Evolutionary conservation across 2,888 invertebrate genomes (phyloP), one percentile per base, ranked within the genome.

Genomic region (Pimpla rufipes): DNA sequence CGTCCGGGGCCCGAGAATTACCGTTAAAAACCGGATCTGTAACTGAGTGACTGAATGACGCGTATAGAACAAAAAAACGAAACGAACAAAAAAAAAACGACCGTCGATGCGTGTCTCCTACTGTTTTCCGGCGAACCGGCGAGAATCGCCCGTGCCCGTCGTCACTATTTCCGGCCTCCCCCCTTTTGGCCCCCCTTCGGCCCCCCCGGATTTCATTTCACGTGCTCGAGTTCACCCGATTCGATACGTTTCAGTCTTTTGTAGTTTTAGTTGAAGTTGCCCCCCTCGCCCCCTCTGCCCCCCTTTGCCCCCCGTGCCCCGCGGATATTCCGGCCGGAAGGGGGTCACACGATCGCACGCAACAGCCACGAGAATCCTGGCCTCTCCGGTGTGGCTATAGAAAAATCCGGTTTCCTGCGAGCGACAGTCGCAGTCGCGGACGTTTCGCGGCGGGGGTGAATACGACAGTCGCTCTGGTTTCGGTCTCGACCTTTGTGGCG

Each of bases 31-130:
- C 67, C 73, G 79, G 79, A 80, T 29, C n/a, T n/a, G n/a, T n/a
- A n/a, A n/a, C n/a, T n/a, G n/a, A 37, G 13, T 35, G 16, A 85
- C 67, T 71, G 50, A 73, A 75, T 47, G 29, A 73, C 62, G 10
- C 47, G 29, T 13, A 21, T 52, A 52, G 10, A n/a, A 42, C 13
- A 29, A n/a, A n/a, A n/a, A n/a, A n/a, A n/a, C n/a, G n/a, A n/a
- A n/a, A n/a, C n/a, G n/a, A 29, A 29, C 3, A 5, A 29, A 29
- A 29, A 29, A 29, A 29, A 29, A 29, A 5, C 3, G 29, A 16
- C 42, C 50, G 52, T 76, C 84, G 76, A 81, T 74, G 84, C 86
- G 83, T 79, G 80, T 85, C 85, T 86, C 86, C 86, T 70, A 85
- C 66, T 18, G 70, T 57, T 40, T 80, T 83, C 80, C 80, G 23